Conservation (phyloP, 2,888 invertebrate species). For the Polydrusus tereticollis region DNA sequence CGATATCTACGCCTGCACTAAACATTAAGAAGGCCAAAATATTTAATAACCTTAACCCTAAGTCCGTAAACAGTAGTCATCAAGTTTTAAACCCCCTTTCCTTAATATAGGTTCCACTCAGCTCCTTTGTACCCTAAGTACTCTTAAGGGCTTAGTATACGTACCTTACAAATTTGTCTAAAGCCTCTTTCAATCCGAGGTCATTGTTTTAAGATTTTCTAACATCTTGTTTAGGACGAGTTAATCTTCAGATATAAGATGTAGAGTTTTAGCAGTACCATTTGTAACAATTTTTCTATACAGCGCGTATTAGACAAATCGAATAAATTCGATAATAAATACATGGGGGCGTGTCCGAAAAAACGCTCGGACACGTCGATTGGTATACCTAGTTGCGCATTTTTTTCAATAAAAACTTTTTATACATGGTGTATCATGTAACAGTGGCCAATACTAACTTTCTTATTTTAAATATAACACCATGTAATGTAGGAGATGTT, state of each 20-base stretch:
- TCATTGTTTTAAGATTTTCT: conserved; percentile 26
- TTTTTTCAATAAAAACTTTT: no score
- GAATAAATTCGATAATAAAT: no score
- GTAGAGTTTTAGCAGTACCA: not conserved
- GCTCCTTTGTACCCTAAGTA: not conserved
- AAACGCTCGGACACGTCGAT: no score
- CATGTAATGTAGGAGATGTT: no score
- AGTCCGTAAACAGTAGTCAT: conserved; percentile 5
- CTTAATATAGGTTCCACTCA: not conserved
- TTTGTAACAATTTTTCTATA: not conserved
- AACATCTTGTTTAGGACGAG: not conserved
- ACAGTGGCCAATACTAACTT: no score
- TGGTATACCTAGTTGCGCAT: no score
- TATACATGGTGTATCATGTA: no score
- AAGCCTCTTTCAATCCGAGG: not conserved
- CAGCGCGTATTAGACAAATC: no score
- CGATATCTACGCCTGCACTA: no score
- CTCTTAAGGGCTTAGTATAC: not conserved
- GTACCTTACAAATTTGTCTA: conserved; percentile 17
- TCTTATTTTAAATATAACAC: no score
- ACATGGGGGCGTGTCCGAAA: no score
- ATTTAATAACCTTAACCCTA: not conserved
- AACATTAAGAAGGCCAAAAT: no score
- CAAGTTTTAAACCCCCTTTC: not conserved
- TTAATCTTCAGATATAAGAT: not conserved